phyloP scores from a whole-genome alignment of 2,888 invertebrate genomes.

The Mellilla xanthometata region DNA sequence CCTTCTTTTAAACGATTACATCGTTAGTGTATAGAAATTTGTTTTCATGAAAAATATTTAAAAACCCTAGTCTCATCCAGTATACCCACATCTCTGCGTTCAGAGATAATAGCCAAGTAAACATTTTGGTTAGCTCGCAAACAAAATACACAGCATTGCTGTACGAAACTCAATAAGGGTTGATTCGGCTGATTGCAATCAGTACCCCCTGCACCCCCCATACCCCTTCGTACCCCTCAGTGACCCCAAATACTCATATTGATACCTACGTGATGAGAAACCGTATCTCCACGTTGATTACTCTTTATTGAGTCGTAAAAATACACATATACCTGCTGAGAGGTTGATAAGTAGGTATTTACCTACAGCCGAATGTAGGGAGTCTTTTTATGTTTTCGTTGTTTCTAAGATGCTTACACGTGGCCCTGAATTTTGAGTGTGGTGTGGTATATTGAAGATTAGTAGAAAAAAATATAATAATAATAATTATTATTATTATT shows the following conservation, averaged over 20 bases:
- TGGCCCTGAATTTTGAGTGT: too few species aligned
- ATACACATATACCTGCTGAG: slow-evolving; percentile 15
- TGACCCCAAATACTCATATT: slow-evolving; percentile 13
- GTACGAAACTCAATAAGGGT: slow-evolving; percentile 71
- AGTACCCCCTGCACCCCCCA: slow-evolving; percentile 35
- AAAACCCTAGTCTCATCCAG: slow-evolving; percentile 40
- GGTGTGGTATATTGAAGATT: too few species aligned
- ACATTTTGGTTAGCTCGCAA: slow-evolving; percentile 61
- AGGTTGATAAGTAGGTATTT: background rate
- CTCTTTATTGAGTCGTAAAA: slow-evolving; percentile 22
- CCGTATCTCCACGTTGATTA: slow-evolving; percentile 19
- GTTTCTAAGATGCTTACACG: too few species aligned
- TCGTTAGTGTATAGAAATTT: too few species aligned
- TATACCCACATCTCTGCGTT: slow-evolving; percentile 12
- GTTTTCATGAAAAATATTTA: too few species aligned
- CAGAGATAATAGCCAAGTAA: slow-evolving; percentile 64
- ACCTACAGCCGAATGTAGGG: background rate
- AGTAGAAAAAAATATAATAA: too few species aligned
- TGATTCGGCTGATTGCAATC: slow-evolving; percentile 76
- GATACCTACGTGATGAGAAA: slow-evolving; percentile 23
- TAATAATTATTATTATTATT: too few species aligned
- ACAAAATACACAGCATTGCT: slow-evolving; percentile 50
- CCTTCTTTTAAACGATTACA: too few species aligned
- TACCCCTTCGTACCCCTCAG: background rate
- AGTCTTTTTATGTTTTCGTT: too few species aligned